Base-by-base conservation (phyloP, 2,888 invertebrate genomes). In the Carpatolechia fugitivella region DNA sequence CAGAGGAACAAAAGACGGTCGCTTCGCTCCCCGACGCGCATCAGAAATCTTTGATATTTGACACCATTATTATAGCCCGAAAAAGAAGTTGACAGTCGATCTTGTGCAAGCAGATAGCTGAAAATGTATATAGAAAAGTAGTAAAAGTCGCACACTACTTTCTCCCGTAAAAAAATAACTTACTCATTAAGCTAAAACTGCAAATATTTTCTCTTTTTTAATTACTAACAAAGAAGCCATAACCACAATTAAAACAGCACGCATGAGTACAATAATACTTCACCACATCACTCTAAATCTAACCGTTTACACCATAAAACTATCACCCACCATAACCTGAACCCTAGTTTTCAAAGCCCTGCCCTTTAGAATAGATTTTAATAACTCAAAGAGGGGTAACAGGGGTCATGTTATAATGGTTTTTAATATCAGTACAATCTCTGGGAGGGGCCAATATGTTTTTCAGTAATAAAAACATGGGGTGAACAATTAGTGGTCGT, bases 401-500 rank as follows among this genome's bases (percentile, higher is more conserved):
- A 50, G 48, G 47, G 69, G 49, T 65, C 62, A 58, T 41, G 16
- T 14, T 24, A 55, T n/a, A 36, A 44, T 64, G 61, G 65, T 58
- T 52, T 40, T 33, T 35, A 13, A n/a, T 55, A 58, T 58, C 58
- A 52, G 58, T 40, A 55, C 62, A 65, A 66, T 65, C 63, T 62
- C 53, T 55, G 65, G 60, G 58, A 59, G 65, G 62, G 56, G 24
- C 20, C 38, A 29, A 50, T 31, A 65, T 63, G 64, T 70, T 69
- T 68, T 69, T 65, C 58, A 64, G 54, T 66, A 60, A 65, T 69
- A 70, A 70, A 69, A 69, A 68, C 65, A 61, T 38, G 38, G 62
- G 54, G 51, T 59, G 64, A 68, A 68, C 75, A 78, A 78, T 78
- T 77, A 75, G 68, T 58, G 63, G 60, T 56, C 53, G 54, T 55